Evolutionary conservation across 1,140 invertebrate genomes (phyloP).

Genomic region (Sarcophaga bullata): DNA sequence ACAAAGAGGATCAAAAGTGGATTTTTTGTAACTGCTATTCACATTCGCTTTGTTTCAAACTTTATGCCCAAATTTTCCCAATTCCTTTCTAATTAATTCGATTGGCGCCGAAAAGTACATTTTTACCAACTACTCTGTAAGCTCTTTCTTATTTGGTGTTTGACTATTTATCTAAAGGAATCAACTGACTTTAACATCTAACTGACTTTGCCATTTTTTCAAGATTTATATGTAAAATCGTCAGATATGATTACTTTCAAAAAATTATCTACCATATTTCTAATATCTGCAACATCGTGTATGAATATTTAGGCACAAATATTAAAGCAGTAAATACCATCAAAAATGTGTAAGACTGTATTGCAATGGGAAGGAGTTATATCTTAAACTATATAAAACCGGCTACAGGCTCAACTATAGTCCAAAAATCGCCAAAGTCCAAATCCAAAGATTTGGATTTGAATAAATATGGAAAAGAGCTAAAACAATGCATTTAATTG

Average conservation of each 20-base stretch:
- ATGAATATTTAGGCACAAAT: too few relatives aligned
- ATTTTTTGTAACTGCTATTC: constrained; percentile 26
- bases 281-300: constrained; percentile 20
- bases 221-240: constrained; percentile 41
- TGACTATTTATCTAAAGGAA: constrained; percentile 25
- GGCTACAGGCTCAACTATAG: too few relatives aligned
- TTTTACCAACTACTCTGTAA: constrained; percentile 49
- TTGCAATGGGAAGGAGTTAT: too few relatives aligned
- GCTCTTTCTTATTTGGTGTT: constrained; percentile 13
- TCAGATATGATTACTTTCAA: not conserved
- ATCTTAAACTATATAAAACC: too few relatives aligned
- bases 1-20: constrained; percentile 33
- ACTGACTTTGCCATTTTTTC: constrained; percentile 41
- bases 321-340: too few relatives aligned
- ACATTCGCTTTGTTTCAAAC: constrained; percentile 33
- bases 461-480: too few relatives aligned
- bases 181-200: constrained; percentile 42
- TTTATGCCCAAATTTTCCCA: constrained; percentile 21
- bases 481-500: too few relatives aligned
- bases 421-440: too few relatives aligned
- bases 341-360: too few relatives aligned
- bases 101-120: constrained; percentile 48
- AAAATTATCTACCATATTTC: constrained; percentile 25
- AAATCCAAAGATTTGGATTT: too few relatives aligned
- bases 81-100: not conserved